Percentiles rank a stretch among this genome's conserved stretches.
Conservation (phyloP, 2,113 vertebrate genomes). For the Nesoenas mayeri region DNA sequence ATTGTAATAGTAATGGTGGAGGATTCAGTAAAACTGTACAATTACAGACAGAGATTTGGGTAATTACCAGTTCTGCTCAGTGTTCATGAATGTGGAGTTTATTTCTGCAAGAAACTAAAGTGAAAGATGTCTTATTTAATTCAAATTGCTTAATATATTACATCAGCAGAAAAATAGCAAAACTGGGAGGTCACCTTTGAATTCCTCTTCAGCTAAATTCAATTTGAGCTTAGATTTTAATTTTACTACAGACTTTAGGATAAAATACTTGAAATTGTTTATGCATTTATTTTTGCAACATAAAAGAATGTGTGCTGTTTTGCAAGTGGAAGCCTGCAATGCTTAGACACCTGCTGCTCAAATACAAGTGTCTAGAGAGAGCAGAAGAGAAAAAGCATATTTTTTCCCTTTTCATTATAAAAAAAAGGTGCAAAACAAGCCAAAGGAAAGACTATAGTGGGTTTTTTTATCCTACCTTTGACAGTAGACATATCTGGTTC, state of each 20-base stretch:
- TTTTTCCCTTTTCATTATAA: neutral
- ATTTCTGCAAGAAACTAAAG: neutral
- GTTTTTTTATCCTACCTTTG: accelerated
- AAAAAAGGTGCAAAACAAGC: neutral
- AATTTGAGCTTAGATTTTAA: neutral
- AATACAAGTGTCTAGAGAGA: neutral
- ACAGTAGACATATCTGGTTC: neutral
- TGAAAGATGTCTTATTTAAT: neutral
- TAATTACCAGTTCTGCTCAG: neutral
- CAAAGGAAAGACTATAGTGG: neutral
- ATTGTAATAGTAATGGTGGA: neutral
- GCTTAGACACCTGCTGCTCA: neutral
- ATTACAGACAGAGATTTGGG: neutral
- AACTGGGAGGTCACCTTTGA: neutral
- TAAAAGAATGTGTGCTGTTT: neutral
- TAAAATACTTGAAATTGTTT: neutral
- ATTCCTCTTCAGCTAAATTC: neutral
- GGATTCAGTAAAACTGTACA: neutral
- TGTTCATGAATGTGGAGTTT: neutral
- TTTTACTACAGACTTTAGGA: neutral
- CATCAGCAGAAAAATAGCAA: neutral
- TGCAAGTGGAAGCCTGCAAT: neutral
- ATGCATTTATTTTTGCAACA: neutral
- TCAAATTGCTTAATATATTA: neutral
- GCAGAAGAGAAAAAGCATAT: neutral